Conservation (phyloP, 53 echinoderm and acorn worm species). For the Glandiceps talaboti region DNA sequence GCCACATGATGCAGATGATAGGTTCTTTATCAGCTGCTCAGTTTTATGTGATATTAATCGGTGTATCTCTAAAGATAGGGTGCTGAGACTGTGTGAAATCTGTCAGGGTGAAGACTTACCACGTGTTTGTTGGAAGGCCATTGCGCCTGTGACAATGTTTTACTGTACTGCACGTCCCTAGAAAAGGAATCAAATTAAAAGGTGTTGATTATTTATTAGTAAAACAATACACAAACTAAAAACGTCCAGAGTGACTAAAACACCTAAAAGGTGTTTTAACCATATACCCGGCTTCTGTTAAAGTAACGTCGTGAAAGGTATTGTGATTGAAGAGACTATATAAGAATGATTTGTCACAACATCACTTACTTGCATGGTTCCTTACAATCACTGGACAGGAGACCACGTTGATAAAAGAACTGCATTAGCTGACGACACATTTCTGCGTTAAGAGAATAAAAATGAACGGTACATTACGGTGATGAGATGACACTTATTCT, state of each 20-base stretch:
- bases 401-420: conserved; percentile 24
- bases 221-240: neutral
- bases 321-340: no score
- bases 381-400: conserved; percentile 31
- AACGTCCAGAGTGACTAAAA: neutral
- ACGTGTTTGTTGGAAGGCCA: conserved; percentile 71
- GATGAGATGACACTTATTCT: no score
- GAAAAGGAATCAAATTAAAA: neutral
- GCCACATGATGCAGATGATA: no score
- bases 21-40: no score
- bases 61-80: neutral
- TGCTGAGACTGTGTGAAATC: neutral
- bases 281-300: no score
- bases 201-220: no score
- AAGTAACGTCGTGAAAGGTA: no score
- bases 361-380: conserved; percentile 68
- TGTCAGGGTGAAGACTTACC: neutral
- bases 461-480: no score
- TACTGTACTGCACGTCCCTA: conserved; percentile 38
- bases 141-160: conserved; percentile 32
- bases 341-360: no score
- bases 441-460: conserved; percentile 34
- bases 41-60: no score
- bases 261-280: no score
- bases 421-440: conserved; percentile 45